phyloP scores from a whole-genome alignment of 2,888 invertebrate species.

The Taphrorychus bicolor region DNA sequence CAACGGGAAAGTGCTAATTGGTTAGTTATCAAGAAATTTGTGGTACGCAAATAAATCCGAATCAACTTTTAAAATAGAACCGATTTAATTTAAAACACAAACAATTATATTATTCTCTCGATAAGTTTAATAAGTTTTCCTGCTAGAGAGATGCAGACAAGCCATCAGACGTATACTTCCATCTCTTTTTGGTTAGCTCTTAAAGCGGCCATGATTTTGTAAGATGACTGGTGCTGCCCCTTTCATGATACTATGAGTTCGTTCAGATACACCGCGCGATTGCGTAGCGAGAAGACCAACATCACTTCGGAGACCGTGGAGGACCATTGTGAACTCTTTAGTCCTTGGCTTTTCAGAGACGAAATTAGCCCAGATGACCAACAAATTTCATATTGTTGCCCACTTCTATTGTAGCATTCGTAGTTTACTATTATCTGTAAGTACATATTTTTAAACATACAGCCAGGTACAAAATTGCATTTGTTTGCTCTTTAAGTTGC shows the following conservation, averaged over 20 bases:
- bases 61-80: background rate
- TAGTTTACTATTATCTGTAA: background rate
- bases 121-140: constrained; percentile 14
- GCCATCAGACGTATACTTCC: constrained; percentile 22
- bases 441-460: background rate
- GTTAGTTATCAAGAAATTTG: too few species aligned
- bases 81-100: constrained; percentile 1
- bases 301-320: constrained; percentile 25
- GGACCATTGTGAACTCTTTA: constrained; percentile 8
- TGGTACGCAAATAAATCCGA: background rate
- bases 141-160: constrained; percentile 23
- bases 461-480: background rate
- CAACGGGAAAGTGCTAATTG: too few species aligned
- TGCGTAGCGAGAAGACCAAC: constrained; percentile 21
- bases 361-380: constrained; percentile 20
- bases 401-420: background rate
- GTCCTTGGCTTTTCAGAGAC: constrained; percentile 27
- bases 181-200: constrained; percentile 33
- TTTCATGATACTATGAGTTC: constrained; percentile 51
- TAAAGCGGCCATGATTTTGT: constrained; percentile 57
- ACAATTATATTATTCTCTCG: constrained; percentile 15
- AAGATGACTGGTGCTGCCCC: constrained; percentile 51
- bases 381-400: background rate
- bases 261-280: constrained; percentile 33
- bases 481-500: background rate